These are phyloP conservation scores for Mus minutoides DNA, from an alignment of 2,797 vertebrate species.

Conservation along the genomic window DNA sequence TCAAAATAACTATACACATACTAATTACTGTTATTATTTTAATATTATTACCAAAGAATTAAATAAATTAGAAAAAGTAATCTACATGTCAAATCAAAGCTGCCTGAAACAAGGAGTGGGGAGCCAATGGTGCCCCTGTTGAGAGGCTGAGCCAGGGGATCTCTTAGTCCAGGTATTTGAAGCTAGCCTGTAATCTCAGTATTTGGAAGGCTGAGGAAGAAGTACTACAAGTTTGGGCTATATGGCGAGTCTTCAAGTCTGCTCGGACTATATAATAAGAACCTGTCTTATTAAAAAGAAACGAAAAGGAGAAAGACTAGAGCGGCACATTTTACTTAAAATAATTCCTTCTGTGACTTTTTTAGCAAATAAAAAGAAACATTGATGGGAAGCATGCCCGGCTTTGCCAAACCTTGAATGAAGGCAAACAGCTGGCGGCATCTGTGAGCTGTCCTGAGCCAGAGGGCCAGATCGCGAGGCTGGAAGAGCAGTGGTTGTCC, in stretches of 20 bases:
- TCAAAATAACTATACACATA: too few species aligned
- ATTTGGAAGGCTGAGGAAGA: neutral
- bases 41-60: neutral
- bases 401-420: conserved; percentile 88
- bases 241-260: neutral
- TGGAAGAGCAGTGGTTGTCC: conserved; percentile 89
- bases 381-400: conserved; percentile 87
- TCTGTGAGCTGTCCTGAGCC: conserved; percentile 86
- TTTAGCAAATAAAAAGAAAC: conserved; percentile 87
- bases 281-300: neutral
- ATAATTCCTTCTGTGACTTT: conserved; percentile 26
- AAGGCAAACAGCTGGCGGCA: conserved; percentile 86
- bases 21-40: neutral
- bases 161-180: neutral
- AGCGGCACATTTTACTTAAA: neutral
- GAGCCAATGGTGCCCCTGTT: neutral
- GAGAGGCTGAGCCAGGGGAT: too few species aligned
- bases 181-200: neutral
- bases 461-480: conserved; percentile 81
- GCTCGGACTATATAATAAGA: neutral
- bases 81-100: neutral
- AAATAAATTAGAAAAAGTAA: neutral
- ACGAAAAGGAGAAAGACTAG: neutral
- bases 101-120: neutral
- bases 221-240: neutral